Evolutionary conservation across 2,888 invertebrate species (phyloP), one percentile per base, ranked within the genome.

Genomic region (Megaustenia siamemsis): DNA sequence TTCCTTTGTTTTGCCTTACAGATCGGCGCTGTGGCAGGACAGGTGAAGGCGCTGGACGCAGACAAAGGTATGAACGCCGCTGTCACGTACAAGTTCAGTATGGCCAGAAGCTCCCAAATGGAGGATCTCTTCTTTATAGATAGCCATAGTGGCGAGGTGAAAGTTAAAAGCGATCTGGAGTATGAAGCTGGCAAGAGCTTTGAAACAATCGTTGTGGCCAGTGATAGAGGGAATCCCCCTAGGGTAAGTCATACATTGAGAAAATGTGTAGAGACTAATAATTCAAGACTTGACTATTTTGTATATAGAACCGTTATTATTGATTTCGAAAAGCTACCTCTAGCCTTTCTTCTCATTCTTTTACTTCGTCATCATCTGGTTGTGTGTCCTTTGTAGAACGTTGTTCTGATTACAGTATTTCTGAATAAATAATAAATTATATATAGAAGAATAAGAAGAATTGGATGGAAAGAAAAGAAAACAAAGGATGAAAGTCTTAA

Each of bases 41-140:
- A 83, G 40, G 96, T 98, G 0, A 95, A 96, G n/a, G 98, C 98
- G 0, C 96, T 95, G 10, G 98, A 99, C 93, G 95, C 95, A 53
- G 98, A 99, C 92, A 96, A 96, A 88, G 98, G 97, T 6, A 95
- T 95, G 10, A 98, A 98, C 93, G 96, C 94, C 3, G 78, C 76
- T n/a, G 91, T 95, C 18, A 89, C 91, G 15, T 95, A 94, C 90
- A 93, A 93, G 90, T 94, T 91, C 66, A 88, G 86, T 32, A 71
- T 80, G 0, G 69, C 84, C 6, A 86, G 84, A 15, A 81, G 73
- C 35, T 71, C 80, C 12, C 75, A 83, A 24, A 83, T 88, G 38
- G 80, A 83, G 35, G 82, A 86, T 45, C 85, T 88, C 66, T 89
- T 89, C 78, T 79, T 66, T 69, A 76, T 89, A 49, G 86, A 91